Evolutionary conservation across 2,888 invertebrate genomes (phyloP).

Genomic region (Gonocerus acuteangulatus): DNA sequence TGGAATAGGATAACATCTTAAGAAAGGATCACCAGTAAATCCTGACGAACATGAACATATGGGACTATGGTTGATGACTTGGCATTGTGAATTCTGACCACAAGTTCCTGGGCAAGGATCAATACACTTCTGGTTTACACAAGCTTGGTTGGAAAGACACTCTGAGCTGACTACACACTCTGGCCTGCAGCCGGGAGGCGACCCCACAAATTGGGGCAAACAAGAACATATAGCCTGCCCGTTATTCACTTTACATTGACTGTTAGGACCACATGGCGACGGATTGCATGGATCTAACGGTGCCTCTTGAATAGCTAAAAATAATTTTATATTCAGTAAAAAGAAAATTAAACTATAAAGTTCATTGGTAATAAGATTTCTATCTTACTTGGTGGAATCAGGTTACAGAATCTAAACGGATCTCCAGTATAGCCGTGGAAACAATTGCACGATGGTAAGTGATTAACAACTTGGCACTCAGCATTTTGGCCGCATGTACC

Average conservation of each 20-base stretch:
- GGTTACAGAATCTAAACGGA: conserved; percentile 55
- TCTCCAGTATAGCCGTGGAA: conserved; percentile 57
- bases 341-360: too few relatives aligned
- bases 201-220: conserved; percentile 55
- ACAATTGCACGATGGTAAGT: conserved; percentile 59
- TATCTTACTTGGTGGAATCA: conserved; percentile 48
- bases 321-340: neutral
- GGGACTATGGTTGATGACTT: conserved; percentile 63
- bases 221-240: conserved; percentile 66
- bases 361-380: neutral
- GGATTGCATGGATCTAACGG: conserved; percentile 58
- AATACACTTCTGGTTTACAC: conserved; percentile 59
- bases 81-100: conserved; percentile 63
- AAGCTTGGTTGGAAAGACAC: conserved; percentile 59
- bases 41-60: conserved; percentile 58
- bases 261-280: conserved; percentile 75
- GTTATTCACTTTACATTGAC: conserved; percentile 64
- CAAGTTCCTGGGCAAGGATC: conserved; percentile 68
- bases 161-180: conserved; percentile 66
- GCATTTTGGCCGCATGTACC: conserved; percentile 63
- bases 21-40: conserved; percentile 60
- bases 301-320: conserved; percentile 34
- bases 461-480: conserved; percentile 58
- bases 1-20: conserved; percentile 49
- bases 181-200: conserved; percentile 62